Evolutionary conservation across 2,797 vertebrate genomes (phyloP), one percentile per base, ranked within the genome.

Genomic region (Philypnodon macrostomus): DNA sequence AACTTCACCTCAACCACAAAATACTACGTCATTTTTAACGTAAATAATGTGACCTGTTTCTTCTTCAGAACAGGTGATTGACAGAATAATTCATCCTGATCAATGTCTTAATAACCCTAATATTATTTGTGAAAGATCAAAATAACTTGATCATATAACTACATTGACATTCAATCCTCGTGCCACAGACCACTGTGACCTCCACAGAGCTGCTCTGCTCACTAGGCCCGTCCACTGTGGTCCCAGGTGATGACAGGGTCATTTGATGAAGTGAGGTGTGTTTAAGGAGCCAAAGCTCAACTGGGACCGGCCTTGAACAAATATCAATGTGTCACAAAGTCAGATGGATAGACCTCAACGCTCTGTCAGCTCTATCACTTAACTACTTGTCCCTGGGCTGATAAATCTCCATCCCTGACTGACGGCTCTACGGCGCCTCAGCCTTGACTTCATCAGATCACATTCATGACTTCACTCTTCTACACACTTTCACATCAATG

Each of bases 391-490:
- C 53, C 46, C 39, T 13, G 46, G 47, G 63, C 64, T 61, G 37
- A 79, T 79, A 68, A 63, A 79, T 79, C 73, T 52, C 9, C 34
- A 59, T 53, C 53, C 30, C 33, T 70, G 73, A 70, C 29, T 62
- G 73, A 70, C 48, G 11, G 47, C 41, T 40, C 50, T 8, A 27
- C 5, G 33, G 47, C 36, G 39, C 40, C 23, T 26, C n/a, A 15
- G 58, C 69, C 66, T 50, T 37, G 57, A 66, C 57, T 70, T 65
- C 61, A 57, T 75, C 67, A 49, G 21, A 45, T 44, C 26, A 1
- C 35, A 34, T 68, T 70, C 55, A 51, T 38, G 53, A 44, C 44
- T 53, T 8, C 8, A 1, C 24, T 14, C 66, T 47, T 47, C n/a
- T 53, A 53, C 37, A 45, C 63, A 36, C 60, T 61, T 70, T 72